Evolutionary conservation across 2,888 invertebrate genomes (phyloP), one percentile per base, ranked within the genome.

Genomic region (Aporophyla lueneburgensis): DNA sequence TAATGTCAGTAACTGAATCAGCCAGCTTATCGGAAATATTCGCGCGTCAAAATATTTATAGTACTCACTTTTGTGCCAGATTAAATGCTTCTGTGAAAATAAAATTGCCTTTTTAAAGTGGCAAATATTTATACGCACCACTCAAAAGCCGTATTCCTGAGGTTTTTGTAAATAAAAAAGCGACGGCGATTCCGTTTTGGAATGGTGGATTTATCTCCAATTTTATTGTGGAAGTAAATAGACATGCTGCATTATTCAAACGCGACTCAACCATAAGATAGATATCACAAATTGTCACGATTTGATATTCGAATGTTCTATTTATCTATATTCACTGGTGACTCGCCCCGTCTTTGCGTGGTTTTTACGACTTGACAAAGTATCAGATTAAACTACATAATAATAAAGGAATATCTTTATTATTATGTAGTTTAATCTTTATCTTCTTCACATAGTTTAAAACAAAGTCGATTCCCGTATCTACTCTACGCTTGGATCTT

Each of bases 21-120:
- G 71, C 27, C 54, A 61, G 58, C 65, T 56, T 79, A 67, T 58
- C 49, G 63, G 61, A 75, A 69, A 78, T 61, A 27, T 63, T 40
- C 14, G 19, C n/a, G 16, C 21, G 33, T 40, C 49, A 66, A 58
- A 59, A 70, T 71, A 61, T 66, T 65, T 40, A 9, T 24, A 51
- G 54, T 33, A n/a, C 21, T 24, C 46, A 65, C n/a, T 81, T 73
- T 68, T 67, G 53, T n/a, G 63, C 12, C 21, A 53, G 21, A 67
- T 51, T 62, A 54, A 80, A 74, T 24, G 10, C 2, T 66, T 49
- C 21, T 27, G 56, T 66, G n/a, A 51, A 66, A 80, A 84, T 84
- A 63, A 74, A 84, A 69, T 56, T 51, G 61, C n/a, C 12, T 59
- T 81, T 81, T 63, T 61, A 27, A 69, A 61, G 61, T 69, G 53